Base-by-base conservation (phyloP, 2,113 vertebrate genomes). In the Phasianus colchicus region DNA sequence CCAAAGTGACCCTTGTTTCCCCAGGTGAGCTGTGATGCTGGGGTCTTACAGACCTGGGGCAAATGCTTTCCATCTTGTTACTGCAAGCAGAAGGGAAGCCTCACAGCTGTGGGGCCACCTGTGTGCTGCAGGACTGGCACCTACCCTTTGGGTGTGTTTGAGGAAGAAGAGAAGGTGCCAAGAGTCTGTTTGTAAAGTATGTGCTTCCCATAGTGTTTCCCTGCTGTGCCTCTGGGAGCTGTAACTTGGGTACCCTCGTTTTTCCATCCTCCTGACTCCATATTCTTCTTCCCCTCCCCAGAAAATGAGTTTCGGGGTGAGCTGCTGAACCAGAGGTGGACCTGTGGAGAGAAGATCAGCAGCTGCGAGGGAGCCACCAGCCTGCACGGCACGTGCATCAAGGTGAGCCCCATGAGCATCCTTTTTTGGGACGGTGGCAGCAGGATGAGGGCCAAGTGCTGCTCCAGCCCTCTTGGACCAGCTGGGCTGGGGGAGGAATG, bases 311-410 rank as follows among this genome's bases (percentile, higher is more conserved):
- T 99, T 97, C 98, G 98, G 97, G 99, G 99, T 11, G 98, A 99
- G 98, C 98, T 99, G 98, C 98, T 99, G 98, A 99, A 97, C 89
- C 99, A 99, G 98, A 98, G 98, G 98, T 99, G 99, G 99, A 99
- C 98, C 76, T 97, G 98, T 43, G 98, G 98, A 96, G 99, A 99
- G 97, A 99, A 98, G 98, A 98, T 98, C 97, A 99, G 98, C 97
- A 98, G 97, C 98, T 98, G 98, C 81, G 96, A 98, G 97, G 98
- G 98, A 97, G 97, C 98, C 86, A 86, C 98, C 92, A 97, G 97
- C 98, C 97, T 98, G 93, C 98, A 98, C 97, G 98, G 98, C 96
- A 94, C 96, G 97, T 97, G 34, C 95, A 96, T 98, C 99, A 99
- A 98, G 99, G 99, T 99, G 98, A 98, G 98, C 32, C 21, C 38